A percentile compares a stretch with the other conserved stretches of the same genome.
phyloP scores from a whole-genome alignment of 37 sponge, comb jelly and placozoan species.

The Diacarnus erythraeanus region DNA sequence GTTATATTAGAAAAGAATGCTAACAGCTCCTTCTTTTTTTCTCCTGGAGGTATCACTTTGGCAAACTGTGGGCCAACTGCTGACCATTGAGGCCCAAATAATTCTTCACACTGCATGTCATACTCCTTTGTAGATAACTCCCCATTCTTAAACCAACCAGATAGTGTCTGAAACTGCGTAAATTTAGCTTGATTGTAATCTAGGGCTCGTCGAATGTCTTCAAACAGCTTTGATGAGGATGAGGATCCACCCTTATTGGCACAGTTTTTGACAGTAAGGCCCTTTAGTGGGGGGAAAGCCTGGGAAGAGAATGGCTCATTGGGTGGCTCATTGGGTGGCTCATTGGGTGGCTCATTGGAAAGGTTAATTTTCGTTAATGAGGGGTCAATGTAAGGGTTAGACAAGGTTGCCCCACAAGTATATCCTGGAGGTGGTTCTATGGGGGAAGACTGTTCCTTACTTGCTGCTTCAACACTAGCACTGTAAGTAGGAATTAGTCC shows the following conservation, averaged over 20 bases:
- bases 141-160: constrained; percentile 35
- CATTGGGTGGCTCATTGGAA: too few species aligned
- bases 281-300: not conserved
- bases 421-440: not conserved
- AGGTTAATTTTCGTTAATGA: not conserved
- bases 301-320: constrained; percentile 7
- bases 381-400: not conserved
- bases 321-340: too few species aligned
- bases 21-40: constrained; percentile 16
- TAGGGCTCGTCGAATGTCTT: constrained; percentile 10
- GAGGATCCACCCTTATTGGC: not conserved
- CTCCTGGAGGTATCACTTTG: constrained; percentile 13
- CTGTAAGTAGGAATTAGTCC: too few species aligned
- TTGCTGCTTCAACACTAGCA: too few species aligned
- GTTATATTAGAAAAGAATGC: not conserved
- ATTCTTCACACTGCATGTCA: constrained; percentile 7
- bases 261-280: not conserved
- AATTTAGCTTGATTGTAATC: constrained; percentile 28
- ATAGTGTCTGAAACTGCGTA: constrained; percentile 34
- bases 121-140: constrained; percentile 35
- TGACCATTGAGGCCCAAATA: constrained; percentile 32
- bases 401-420: not conserved
- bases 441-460: too few species aligned
- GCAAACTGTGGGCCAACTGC: constrained; percentile 31
- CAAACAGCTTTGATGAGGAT: not conserved